These are phyloP conservation scores for Protomyctophum bolini DNA, from an alignment of 2,113 vertebrate species.

Conservation along the genomic window DNA sequence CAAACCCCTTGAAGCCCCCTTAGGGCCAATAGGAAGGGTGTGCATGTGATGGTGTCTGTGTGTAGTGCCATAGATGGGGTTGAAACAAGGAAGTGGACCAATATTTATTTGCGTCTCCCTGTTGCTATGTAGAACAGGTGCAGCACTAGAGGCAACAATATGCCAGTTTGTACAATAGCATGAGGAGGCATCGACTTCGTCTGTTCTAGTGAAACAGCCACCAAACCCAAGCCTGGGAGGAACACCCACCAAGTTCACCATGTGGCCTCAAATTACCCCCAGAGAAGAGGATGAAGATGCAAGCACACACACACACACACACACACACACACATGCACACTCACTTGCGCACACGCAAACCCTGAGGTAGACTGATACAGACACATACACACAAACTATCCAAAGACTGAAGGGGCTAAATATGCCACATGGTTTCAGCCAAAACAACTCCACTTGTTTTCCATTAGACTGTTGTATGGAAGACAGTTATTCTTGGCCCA, in stretches of 20 bases:
- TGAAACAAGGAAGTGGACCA: conserved; percentile 29
- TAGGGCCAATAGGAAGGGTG: conserved; percentile 2
- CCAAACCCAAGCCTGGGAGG: neutral
- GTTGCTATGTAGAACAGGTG: conserved; percentile 75
- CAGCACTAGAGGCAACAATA: conserved; percentile 70
- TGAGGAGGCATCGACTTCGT: conserved; percentile 31
- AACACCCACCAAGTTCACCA: neutral
- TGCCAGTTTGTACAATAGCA: conserved; percentile 52
- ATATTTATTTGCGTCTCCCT: conserved; percentile 63
- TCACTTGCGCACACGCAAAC: too few relatives aligned
- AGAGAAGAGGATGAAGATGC: neutral
- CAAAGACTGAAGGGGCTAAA: conserved; percentile 19
- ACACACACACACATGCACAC: neutral
- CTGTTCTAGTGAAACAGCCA: conserved; percentile 25
- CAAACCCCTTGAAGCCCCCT: conserved; percentile 4
- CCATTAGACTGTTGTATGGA: conserved; percentile 29
- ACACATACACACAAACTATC: neutral
- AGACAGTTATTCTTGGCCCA: conserved; percentile 56
- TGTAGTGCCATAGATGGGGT: conserved; percentile 18
- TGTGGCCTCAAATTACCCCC: neutral
- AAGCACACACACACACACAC: conserved; percentile 14
- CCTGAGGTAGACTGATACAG: neutral
- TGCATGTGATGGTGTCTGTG: neutral
- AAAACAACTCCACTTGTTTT: conserved; percentile 41
- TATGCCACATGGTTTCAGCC: conserved; percentile 29